Evolutionary conservation across 2,113 vertebrate species (phyloP), one percentile per base, ranked within the genome.

Genomic region (Corythaeola cristata): DNA sequence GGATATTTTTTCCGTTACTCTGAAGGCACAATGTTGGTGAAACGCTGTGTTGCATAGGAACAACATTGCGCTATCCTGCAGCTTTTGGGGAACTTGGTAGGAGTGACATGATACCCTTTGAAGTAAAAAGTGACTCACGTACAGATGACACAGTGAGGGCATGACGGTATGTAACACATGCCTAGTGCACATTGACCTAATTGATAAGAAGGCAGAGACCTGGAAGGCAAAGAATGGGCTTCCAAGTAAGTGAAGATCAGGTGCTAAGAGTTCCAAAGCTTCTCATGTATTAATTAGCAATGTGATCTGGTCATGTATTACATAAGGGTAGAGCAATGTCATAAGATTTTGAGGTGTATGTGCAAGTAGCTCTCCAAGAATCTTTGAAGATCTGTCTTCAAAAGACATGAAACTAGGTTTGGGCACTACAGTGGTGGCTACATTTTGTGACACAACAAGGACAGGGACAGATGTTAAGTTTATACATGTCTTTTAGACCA

Each of bases 261-360:
- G 15, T 30, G 2, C 3, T 11, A 64, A 24, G 28, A 73, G 2
- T 17, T 50, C 24, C 28, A 59, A 79, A 55, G 1, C 11, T 83
- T 76, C 15, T 79, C 6, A 11, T 8, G 2, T 19, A 17, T 71
- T 67, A 45, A 44, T 67, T 24, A 75, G 41, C 41, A 41, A 41
- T 41, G 41, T 41, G 4, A 2, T 75, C 16, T 55, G 12, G 1
- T 1, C 3, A 8, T 37, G 3, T n/a, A 10, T 67, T 52, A 8
- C 7, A 10, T 22, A 30, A 66, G 2, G 7, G 5, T 33, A 69
- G 22, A n/a, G 4, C 4, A 56, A 30, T 23, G 3, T 12, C 15
- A 6, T 35, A 53, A 49, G 33, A 12, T 21, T 74, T 77, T 74
- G 7, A 84, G 2, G 2, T 17, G 14, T 12, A 24, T 1, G 0